These are phyloP conservation scores for Cremastinae sp. DNA, from an alignment of 2,888 invertebrate species.

Conservation along the genomic window DNA sequence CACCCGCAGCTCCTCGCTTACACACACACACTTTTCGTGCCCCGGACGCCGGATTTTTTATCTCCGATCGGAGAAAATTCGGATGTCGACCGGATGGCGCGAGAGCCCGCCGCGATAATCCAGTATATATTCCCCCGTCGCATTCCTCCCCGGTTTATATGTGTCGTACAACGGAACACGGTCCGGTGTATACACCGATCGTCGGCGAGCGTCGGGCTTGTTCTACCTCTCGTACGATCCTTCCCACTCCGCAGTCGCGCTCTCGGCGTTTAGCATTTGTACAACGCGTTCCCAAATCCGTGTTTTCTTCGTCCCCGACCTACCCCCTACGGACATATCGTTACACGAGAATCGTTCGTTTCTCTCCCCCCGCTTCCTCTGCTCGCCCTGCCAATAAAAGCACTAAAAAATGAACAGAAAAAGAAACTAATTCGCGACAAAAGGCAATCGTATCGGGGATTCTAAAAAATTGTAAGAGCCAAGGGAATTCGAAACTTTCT, in stretches of 20 bases:
- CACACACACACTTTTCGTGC: too few relatives aligned
- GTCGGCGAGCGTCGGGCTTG: constrained; percentile 54
- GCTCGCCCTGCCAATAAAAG: too few relatives aligned
- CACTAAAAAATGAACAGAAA: too few relatives aligned
- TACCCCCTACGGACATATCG: background rate
- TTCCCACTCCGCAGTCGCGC: background rate
- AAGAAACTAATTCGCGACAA: too few relatives aligned
- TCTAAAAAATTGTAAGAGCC: too few relatives aligned
- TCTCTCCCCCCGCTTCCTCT: background rate
- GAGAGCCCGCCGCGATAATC: too few relatives aligned
- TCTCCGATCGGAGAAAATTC: too few relatives aligned
- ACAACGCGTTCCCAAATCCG: constrained; percentile 46
- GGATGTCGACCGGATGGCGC: too few relatives aligned
- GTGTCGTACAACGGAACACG: constrained; percentile 48
- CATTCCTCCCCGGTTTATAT: constrained; percentile 45
- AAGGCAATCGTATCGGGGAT: too few relatives aligned
- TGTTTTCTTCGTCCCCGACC: constrained; percentile 43
- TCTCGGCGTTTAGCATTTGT: constrained; percentile 46
- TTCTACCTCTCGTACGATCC: constrained; percentile 41
- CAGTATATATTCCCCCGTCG: background rate
- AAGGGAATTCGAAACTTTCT: too few relatives aligned
- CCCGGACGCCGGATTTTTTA: too few relatives aligned
- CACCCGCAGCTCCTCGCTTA: too few relatives aligned
- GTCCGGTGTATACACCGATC: constrained; percentile 52
- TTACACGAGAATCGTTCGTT: background rate